These are phyloP conservation scores for Corvus hawaiiensis DNA, from an alignment of 2,113 vertebrate species.

Conservation along the genomic window DNA sequence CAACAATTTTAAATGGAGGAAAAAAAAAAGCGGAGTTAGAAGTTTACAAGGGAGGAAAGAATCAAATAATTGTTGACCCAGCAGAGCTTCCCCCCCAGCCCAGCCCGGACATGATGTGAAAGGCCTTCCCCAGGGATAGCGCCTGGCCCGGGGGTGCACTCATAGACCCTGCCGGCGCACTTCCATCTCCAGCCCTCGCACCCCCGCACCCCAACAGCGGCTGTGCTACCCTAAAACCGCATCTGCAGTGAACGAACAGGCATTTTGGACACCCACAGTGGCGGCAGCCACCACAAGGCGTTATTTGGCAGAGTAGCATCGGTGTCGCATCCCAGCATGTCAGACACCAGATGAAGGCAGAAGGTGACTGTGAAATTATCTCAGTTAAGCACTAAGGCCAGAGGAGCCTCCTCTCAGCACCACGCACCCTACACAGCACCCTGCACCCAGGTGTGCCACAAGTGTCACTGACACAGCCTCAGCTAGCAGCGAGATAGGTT, in stretches of 20 bases:
- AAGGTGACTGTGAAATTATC: neutral
- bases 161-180: neutral
- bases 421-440: neutral
- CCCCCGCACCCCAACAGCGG: neutral
- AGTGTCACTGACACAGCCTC: neutral
- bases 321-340: fast-evolving
- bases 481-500: slow-evolving; percentile 31
- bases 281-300: neutral
- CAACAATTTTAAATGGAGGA: slow-evolving; percentile 59
- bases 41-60: slow-evolving; percentile 35
- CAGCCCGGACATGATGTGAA: neutral
- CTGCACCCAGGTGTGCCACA: neutral
- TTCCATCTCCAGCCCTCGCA: neutral
- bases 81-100: neutral
- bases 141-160: neutral
- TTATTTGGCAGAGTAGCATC: neutral
- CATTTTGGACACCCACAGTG: neutral
- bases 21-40: slow-evolving; percentile 29
- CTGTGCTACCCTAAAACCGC: neutral
- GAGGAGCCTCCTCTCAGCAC: neutral
- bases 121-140: neutral
- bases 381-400: neutral
- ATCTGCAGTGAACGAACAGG: neutral
- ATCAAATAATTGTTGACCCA: slow-evolving; percentile 19
- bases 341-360: neutral